These are phyloP conservation scores for Sycobia sp. DNA, from an alignment of 1,140 invertebrate species.

Conservation along the genomic window DNA sequence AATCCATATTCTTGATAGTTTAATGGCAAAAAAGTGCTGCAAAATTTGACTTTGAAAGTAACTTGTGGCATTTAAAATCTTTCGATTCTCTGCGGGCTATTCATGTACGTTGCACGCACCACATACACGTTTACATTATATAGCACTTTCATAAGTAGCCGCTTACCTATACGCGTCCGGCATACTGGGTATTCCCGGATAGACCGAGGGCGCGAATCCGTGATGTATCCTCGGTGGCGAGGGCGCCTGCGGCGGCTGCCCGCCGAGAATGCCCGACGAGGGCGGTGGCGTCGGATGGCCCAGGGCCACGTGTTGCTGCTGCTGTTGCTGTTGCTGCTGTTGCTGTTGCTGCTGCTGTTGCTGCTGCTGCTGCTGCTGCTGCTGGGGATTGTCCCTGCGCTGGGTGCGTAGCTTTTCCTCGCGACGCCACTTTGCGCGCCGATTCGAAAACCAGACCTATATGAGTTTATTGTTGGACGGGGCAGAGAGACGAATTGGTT, in stretches of 20 bases:
- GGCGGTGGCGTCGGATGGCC: constrained; percentile 63
- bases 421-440: constrained; percentile 96
- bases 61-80: no score
- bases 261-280: constrained; percentile 49
- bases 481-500: constrained; percentile 54
- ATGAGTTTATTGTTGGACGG: constrained; percentile 59
- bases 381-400: constrained; percentile 63
- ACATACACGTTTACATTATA: no score
- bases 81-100: no score
- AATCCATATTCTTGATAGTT: no score
- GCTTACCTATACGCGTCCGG: constrained; percentile 69
- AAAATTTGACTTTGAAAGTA: no score
- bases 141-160: no score
- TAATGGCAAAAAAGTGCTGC: no score
- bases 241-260: constrained; percentile 54
- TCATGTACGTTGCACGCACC: no score
- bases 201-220: constrained; percentile 57
- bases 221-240: constrained; percentile 59
- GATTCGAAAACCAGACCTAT: constrained; percentile 99
- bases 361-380: constrained; percentile 49
- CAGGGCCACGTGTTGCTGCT: constrained; percentile 57
- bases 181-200: constrained; percentile 62
- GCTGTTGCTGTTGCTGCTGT: constrained; percentile 45
- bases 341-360: constrained; percentile 59
- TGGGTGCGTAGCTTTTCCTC: constrained; percentile 96